Conservation (phyloP, 2,888 invertebrate species). For the Drosophila kanekoi region DNA sequence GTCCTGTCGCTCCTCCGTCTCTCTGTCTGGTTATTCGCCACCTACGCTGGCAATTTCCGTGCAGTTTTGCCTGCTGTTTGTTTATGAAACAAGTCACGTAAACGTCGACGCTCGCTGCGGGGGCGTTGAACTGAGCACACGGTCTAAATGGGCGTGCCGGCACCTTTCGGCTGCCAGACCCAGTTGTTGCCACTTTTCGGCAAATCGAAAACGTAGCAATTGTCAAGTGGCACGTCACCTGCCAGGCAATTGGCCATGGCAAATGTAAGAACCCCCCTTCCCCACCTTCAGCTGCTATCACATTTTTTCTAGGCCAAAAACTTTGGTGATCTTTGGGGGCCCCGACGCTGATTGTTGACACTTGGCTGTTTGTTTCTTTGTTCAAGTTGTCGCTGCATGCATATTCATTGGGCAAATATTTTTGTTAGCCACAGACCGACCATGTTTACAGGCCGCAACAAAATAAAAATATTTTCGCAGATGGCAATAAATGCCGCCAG, state of each 20-base stretch:
- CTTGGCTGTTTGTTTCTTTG: constrained; percentile 50
- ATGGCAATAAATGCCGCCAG: constrained; percentile 42
- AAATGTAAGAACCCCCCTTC: constrained; percentile 24
- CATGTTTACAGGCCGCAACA: constrained; percentile 32
- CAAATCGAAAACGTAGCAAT: constrained; percentile 79
- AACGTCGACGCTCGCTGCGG: constrained; percentile 69
- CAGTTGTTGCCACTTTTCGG: constrained; percentile 61
- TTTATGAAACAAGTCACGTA: constrained; percentile 80
- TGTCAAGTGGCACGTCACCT: constrained; percentile 77
- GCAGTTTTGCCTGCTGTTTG: constrained; percentile 75
- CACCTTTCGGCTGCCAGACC: constrained; percentile 57
- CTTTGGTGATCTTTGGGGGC: constrained; percentile 48
- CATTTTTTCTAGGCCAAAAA: constrained; percentile 52
- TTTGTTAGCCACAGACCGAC: constrained; percentile 10
- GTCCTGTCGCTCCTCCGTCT: constrained; percentile 6
- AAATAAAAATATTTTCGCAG: constrained; percentile 17
- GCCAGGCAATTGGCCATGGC: constrained; percentile 61
- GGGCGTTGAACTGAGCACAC: constrained; percentile 71
- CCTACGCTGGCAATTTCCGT: constrained; percentile 72
- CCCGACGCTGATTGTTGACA: constrained; percentile 50
- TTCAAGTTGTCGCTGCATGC: constrained; percentile 39
- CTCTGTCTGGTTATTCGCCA: constrained; percentile 31
- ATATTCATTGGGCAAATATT: constrained; percentile 49
- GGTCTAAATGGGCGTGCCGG: constrained; percentile 73
- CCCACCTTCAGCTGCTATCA: not conserved